Evolutionary conservation across 1,140 invertebrate species (phyloP), one percentile per base, ranked within the genome.

Genomic region (Macrobrachium rosenbergii): DNA sequence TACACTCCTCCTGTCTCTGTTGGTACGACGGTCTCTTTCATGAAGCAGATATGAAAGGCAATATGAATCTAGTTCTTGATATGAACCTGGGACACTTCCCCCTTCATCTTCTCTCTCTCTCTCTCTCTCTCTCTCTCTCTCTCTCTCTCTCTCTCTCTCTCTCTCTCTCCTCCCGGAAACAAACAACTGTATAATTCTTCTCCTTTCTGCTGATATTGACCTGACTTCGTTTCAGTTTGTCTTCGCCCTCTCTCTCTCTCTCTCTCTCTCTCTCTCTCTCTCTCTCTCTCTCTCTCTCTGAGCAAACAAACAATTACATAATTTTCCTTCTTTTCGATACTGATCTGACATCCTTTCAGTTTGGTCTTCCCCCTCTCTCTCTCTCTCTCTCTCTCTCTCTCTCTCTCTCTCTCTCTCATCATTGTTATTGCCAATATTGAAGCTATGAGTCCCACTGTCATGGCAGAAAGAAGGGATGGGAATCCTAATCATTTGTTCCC

Each of bases 251-350:
- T 75, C 72, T 28, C 72, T 75, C 23, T 28, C 72, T 75, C 23
- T 75, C 23, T 72, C 67, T 72, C 67, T 75, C 72, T 75, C 14
- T 73, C 69, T 73, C 69, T 73, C 28, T 75, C 72, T 75, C 72
- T 28, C 72, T 75, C 23, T 28, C 72, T 75, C 23, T 75, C 23
- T 72, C 67, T 72, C 67, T 75, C 72, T 75, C 14, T 76, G 28
- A 43, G 6, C n/a, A 45, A 58, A 12, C 21, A 12, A 58, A 11
- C 59, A 12, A 58, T 12, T 78, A 12, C 14, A 12, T 78, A 16
- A 16, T 5, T 52, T 0, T 52, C 3, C 75, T 5, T 19, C 0
- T 37, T n/a, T 21, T 58, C 45, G 28, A 45, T 58, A n/a, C n/a
- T 59, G 28, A 45, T 21, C 76, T 58, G 45, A 58, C 45, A 58